Base-by-base conservation (phyloP, 2,113 vertebrate genomes). In the Apteryx mantelli region DNA sequence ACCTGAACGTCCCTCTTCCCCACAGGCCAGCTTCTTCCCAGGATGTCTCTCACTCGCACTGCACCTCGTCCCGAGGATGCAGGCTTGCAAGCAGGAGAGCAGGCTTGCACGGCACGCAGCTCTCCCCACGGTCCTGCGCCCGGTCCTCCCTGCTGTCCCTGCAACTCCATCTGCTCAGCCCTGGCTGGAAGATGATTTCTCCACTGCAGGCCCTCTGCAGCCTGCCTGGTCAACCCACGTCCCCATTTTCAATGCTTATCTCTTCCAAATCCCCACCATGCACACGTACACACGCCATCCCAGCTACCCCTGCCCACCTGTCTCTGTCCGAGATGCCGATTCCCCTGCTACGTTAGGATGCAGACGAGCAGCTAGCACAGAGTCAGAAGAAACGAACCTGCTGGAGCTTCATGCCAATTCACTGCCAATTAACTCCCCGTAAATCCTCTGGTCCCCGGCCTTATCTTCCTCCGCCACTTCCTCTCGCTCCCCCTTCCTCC, bases 391-490 rank as follows among this genome's bases (percentile, higher is more conserved):
- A 92, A 76, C 17, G 42, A 91, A 89, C 74, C 52, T 75, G 63
- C 58, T 1, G 1, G 56, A 88, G 66, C 48, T 16, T 53, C 93
- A 78, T 75, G 87, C 89, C 87, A 89, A 86, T 86, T 91, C 75
- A 48, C 56, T 0, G 1, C 66, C 89, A 71, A 88, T 89, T 91
- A 93, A 82, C 78, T 80, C 75, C 71, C 40, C 1, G 7, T 28
- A 94, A 89, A 93, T 80, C 82, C 78, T 69, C 36, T 0, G 0
- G 48, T 94, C 58, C 61, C 34, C 0, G 0, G 63, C 66, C 93
- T 95, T 93, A 89, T 85, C 93, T 89, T 79, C 85, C 82, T 68
- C 89, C 74, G 63, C 89, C 78, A 79, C 0, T 0, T 71, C 78
- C 82, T 32, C 48, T 52, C 5, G 1, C 38, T 81, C 32, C 56